These are phyloP conservation scores for Phrynosoma platyrhinos DNA, from an alignment of 2,113 vertebrate genomes.

Conservation along the genomic window DNA sequence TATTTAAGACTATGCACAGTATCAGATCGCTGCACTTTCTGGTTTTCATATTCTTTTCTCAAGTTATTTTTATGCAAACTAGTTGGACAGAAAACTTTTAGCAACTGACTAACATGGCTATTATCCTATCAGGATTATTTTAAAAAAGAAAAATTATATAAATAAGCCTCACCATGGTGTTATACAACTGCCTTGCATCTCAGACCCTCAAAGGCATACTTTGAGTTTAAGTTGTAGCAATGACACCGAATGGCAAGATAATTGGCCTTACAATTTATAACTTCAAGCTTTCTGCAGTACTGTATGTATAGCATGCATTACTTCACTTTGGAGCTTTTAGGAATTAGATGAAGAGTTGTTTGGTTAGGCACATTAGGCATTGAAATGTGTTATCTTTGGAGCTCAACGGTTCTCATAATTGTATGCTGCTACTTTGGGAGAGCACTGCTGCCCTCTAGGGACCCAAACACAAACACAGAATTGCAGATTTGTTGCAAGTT, in stretches of 20 bases:
- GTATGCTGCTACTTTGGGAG: neutral
- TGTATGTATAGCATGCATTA: neutral
- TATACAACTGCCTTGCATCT: neutral
- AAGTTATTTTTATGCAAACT: no score
- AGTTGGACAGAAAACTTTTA: no score
- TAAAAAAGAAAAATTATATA: no score
- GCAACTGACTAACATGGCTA: no score
- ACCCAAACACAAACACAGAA: neutral
- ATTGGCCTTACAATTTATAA: neutral
- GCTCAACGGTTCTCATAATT: no score
- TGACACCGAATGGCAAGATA: no score
- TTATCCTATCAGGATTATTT: no score
- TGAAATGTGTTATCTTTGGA: neutral
- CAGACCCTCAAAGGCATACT: neutral
- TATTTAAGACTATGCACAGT: no score
- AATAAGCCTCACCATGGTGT: no score
- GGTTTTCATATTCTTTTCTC: no score
- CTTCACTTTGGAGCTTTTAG: neutral
- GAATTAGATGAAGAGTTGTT: neutral
- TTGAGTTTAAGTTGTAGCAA: neutral
- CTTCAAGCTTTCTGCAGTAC: neutral
- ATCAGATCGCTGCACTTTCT: no score
- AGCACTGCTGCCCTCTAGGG: conserved; percentile 22
- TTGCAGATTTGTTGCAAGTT: neutral
- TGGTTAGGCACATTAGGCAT: neutral